Evolutionary conservation across 2,113 vertebrate species (phyloP).

Genomic region (Orthonyx spaldingii): DNA sequence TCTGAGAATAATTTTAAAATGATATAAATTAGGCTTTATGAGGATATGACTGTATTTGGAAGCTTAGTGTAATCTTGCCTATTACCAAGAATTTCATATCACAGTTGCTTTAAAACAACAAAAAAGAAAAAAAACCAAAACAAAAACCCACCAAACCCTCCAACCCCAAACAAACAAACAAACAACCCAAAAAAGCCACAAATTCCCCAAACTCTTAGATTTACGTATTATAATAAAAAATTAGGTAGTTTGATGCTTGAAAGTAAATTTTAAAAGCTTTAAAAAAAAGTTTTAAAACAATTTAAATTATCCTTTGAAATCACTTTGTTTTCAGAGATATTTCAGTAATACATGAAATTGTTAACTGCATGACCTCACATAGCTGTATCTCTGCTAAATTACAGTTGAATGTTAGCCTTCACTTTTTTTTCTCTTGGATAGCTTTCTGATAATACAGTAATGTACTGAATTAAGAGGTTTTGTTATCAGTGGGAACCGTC

Average conservation of each 20-base stretch:
- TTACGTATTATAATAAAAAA: neutral
- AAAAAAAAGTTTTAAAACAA: neutral
- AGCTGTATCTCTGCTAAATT: neutral
- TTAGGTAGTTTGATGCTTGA: neutral
- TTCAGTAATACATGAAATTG: neutral
- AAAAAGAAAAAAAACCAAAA: accelerated
- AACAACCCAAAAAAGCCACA: neutral
- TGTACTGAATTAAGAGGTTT: neutral
- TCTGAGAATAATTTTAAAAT: neutral
- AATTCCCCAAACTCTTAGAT: neutral
- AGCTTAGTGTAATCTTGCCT: neutral
- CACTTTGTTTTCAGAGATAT: neutral
- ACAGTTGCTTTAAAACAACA: neutral
- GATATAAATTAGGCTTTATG: neutral
- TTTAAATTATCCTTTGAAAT: neutral
- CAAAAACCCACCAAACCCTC: neutral
- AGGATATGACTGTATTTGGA: neutral
- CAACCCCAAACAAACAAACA: neutral
- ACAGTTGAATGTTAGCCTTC: neutral
- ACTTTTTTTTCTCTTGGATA: neutral
- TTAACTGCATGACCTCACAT: neutral
- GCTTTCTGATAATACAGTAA: neutral
- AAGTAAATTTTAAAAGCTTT: neutral
- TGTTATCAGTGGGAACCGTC: neutral
- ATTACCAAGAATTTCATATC: neutral